These are phyloP conservation scores for Ditylenchus weischeri DNA, from an alignment of 2,888 invertebrate species.

Conservation along the genomic window DNA sequence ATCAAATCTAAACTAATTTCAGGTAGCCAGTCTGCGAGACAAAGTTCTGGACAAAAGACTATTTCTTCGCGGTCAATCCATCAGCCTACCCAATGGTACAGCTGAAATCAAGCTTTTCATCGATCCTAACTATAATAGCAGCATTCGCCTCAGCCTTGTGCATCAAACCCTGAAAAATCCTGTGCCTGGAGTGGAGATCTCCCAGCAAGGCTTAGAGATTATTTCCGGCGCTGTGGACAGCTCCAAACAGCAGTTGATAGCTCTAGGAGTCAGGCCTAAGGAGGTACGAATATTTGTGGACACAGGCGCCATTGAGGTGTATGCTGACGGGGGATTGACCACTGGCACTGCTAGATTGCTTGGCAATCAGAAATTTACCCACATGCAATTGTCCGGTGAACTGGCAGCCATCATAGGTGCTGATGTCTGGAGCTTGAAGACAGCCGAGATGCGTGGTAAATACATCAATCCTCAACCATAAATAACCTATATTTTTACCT, in stretches of 20 bases:
- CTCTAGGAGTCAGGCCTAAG: constrained; percentile 18
- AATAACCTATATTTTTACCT: no score
- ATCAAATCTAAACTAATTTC: constrained; percentile 12
- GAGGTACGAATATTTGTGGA: constrained; percentile 19
- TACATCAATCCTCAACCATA: background rate
- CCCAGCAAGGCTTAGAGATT: constrained; percentile 19
- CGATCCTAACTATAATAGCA: background rate
- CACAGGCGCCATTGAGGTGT: constrained; percentile 25
- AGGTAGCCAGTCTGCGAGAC: constrained; percentile 1
- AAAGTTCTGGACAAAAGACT: constrained; percentile 1
- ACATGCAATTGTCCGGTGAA: constrained; percentile 19
- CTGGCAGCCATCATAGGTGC: constrained; percentile 4
- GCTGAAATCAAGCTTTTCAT: constrained; percentile 19
- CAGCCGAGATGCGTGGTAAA: constrained; percentile 22
- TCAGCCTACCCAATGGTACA: constrained; percentile 19
- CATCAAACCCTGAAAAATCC: constrained; percentile 17
- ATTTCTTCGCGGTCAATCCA: constrained; percentile 11
- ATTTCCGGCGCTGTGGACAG: constrained; percentile 9
- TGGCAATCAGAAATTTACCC: constrained; percentile 14
- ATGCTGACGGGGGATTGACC: constrained; percentile 20
- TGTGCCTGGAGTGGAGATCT: constrained; percentile 12
- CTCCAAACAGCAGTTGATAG: constrained; percentile 15
- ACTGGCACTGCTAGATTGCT: constrained; percentile 17
- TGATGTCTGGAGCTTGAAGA: constrained; percentile 17
- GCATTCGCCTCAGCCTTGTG: constrained; percentile 16